Conservation (phyloP, 2,888 invertebrate species). For the Tryphoninae sp. region DNA sequence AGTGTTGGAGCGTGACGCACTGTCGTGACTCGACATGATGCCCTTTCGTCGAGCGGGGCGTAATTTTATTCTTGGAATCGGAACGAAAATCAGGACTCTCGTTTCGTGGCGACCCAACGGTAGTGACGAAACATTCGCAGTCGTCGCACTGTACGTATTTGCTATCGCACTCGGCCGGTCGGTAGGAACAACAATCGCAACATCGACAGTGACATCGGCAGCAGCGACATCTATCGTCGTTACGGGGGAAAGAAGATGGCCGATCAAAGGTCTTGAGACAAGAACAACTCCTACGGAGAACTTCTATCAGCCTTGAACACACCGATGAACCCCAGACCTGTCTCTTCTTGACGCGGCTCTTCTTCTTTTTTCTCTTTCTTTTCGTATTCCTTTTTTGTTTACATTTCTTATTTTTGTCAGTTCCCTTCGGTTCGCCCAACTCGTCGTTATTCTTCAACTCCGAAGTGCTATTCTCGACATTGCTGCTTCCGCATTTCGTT, state of each 20-base stretch:
- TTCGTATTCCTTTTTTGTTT: constrained; percentile 39
- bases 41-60: background rate
- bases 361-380: constrained; percentile 37
- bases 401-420: constrained; percentile 38
- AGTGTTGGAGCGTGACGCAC: constrained; percentile 15
- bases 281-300: constrained; percentile 45
- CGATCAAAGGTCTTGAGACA: constrained; percentile 47
- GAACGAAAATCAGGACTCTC: constrained; percentile 22
- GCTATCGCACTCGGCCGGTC: constrained; percentile 31
- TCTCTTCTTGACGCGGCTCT: constrained; percentile 31
- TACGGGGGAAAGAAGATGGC: constrained; percentile 28
- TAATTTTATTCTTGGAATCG: constrained; percentile 33
- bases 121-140: constrained; percentile 21
- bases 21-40: background rate
- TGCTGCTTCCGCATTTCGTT: background rate
- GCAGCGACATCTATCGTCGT: constrained; percentile 25
- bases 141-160: constrained; percentile 58
- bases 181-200: constrained; percentile 48
- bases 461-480: constrained; percentile 28
- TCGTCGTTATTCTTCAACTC: constrained; percentile 20
- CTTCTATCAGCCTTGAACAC: constrained; percentile 39
- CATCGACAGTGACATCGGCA: constrained; percentile 23
- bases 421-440: background rate
- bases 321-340: constrained; percentile 17
- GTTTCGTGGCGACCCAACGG: background rate